Evolutionary conservation across 2,888 invertebrate genomes (phyloP).

Genomic region (Noctua janthe): DNA sequence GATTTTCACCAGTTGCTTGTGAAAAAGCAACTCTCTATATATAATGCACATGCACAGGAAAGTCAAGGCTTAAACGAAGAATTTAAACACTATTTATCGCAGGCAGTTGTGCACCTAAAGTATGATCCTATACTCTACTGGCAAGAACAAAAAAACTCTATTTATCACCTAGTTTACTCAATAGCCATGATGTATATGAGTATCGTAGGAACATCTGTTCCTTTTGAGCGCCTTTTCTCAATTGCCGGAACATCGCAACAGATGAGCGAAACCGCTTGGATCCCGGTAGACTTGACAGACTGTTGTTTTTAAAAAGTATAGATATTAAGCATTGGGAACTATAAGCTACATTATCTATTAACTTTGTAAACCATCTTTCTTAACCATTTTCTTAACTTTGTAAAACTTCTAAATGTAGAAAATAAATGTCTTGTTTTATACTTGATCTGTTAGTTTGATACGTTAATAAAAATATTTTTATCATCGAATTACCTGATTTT

Average conservation of each 20-base stretch:
- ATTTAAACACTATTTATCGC: constrained; percentile 72
- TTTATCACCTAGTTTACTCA: constrained; percentile 61
- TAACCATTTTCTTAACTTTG: too few relatives aligned
- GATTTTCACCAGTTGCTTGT: constrained; percentile 65
- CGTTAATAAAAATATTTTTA: too few relatives aligned
- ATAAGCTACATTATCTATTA: neutral
- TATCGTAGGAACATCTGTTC: neutral
- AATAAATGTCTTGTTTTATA: too few relatives aligned
- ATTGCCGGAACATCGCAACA: neutral
- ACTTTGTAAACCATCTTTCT: too few relatives aligned
- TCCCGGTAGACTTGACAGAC: neutral
- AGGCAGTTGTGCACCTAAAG: constrained; percentile 71
- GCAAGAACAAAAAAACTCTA: constrained; percentile 69
- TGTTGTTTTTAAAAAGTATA: constrained; percentile 3
- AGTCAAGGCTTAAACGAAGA: constrained; percentile 67
- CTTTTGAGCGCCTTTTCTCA: neutral
- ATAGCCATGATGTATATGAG: neutral
- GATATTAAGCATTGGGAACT: neutral
- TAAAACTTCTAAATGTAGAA: too few relatives aligned
- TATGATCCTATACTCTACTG: constrained; percentile 69
- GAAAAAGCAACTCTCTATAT: constrained; percentile 63
- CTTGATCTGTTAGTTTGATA: too few relatives aligned
- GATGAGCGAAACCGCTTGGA: neutral
- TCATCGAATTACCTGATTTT: too few relatives aligned
- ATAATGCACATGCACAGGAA: constrained; percentile 62